Evolutionary conservation across 2,113 vertebrate genomes (phyloP).

Genomic region (Hylia prasina): DNA sequence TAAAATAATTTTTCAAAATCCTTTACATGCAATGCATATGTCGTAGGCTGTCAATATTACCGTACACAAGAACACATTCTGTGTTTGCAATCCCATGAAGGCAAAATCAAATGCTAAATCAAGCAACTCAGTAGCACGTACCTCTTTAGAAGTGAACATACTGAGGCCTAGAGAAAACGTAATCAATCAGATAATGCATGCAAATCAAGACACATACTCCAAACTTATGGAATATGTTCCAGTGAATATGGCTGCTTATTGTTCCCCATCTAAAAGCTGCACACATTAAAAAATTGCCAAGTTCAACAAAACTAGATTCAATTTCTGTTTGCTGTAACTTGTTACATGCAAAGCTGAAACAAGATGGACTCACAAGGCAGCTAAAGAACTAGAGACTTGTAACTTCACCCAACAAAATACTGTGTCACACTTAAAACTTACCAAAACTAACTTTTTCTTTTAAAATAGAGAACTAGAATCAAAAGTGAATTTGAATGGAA

Average conservation of each 20-base stretch:
- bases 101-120: not conserved
- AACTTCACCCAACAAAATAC: not conserved
- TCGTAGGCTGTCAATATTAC: not conserved
- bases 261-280: not conserved
- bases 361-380: not conserved
- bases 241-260: not conserved
- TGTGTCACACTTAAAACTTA: not conserved
- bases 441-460: not conserved
- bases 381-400: not conserved
- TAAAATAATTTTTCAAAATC: constrained; percentile 4
- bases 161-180: not conserved
- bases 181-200: not conserved
- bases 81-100: not conserved
- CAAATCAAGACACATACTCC: not conserved
- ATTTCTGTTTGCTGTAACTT: not conserved
- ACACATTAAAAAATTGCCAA: not conserved
- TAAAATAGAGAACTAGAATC: not conserved
- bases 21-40: not conserved
- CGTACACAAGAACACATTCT: not conserved
- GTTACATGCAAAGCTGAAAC: not conserved
- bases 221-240: not conserved
- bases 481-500: not conserved
- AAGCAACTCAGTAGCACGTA: not conserved
- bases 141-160: not conserved
- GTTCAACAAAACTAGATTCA: not conserved